Evolutionary conservation across 2,888 invertebrate genomes (phyloP).

Genomic region (Adelphocoris suturalis): DNA sequence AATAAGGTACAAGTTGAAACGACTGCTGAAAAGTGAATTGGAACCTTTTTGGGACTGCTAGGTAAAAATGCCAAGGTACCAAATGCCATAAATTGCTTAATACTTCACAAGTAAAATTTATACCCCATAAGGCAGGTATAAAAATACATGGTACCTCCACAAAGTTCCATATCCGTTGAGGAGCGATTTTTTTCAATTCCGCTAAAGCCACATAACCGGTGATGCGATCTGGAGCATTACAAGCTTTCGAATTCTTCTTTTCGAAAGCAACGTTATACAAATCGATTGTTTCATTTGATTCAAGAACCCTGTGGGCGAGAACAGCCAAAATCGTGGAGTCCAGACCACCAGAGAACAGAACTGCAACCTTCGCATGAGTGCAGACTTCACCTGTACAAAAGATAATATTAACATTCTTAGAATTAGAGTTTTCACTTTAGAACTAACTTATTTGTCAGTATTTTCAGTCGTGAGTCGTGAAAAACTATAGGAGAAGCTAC

Average conservation of each 20-base stretch:
- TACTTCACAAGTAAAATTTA: too few species aligned
- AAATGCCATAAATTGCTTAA: too few species aligned
- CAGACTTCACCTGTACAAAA: constrained; percentile 78
- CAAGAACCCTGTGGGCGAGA: constrained; percentile 86
- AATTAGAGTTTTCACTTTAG: too few species aligned
- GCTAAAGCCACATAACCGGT: constrained; percentile 86
- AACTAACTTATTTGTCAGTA: too few species aligned
- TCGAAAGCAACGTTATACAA: constrained; percentile 97
- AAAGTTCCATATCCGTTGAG: constrained; percentile 90
- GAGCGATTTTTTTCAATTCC: constrained; percentile 86
- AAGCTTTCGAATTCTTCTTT: constrained; percentile 77
- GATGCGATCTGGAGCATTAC: constrained; percentile 88
- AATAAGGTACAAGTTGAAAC: too few species aligned
- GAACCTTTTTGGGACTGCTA: too few species aligned
- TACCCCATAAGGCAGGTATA: too few species aligned
- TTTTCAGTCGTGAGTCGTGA: too few species aligned
- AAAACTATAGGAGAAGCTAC: neutral
- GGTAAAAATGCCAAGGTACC: too few species aligned
- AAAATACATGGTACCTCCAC: constrained; percentile 82
- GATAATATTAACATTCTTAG: neutral
- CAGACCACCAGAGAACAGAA: constrained; percentile 98
- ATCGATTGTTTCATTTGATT: constrained; percentile 87
- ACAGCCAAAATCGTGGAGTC: constrained; percentile 96
- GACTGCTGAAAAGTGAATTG: too few species aligned
- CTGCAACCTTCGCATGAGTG: constrained; percentile 85